A percentile compares a stretch with the other conserved stretches of the same genome.
These are phyloP conservation scores for Hafferia zeledoni DNA, from an alignment of 2,797 vertebrate genomes.

Conservation along the genomic window DNA sequence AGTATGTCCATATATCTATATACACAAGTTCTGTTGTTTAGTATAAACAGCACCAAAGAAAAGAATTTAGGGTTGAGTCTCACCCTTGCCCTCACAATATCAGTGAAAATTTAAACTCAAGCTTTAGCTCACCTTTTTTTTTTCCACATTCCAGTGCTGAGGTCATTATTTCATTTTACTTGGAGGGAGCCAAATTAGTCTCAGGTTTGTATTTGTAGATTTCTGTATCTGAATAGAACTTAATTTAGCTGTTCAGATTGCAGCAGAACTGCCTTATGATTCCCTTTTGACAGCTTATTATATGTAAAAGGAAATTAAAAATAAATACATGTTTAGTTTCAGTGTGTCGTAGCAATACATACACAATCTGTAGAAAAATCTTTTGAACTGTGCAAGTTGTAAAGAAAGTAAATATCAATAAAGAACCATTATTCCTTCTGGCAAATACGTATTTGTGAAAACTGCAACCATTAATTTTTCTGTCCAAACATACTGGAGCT, in stretches of 20 bases:
- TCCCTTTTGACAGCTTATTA: background rate
- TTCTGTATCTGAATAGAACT: background rate
- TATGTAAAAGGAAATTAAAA: constrained; percentile 38
- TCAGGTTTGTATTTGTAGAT: background rate
- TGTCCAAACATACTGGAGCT: background rate
- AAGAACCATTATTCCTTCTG: background rate
- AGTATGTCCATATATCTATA: background rate
- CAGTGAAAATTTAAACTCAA: background rate
- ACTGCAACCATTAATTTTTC: constrained; percentile 1
- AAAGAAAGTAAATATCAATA: constrained; percentile 1
- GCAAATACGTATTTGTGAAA: background rate
- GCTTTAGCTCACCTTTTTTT: background rate
- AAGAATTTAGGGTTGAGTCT: background rate
- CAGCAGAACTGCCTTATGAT: background rate
- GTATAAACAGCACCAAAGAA: background rate
- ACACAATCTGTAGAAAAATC: background rate
- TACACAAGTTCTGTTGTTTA: background rate
- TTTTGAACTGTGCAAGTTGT: background rate
- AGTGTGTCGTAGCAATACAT: constrained; percentile 5
- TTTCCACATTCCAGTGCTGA: background rate
- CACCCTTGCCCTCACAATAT: background rate
- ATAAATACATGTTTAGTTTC: constrained; percentile 37
- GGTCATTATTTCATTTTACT: background rate
- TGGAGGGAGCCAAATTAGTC: background rate
- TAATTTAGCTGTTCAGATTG: background rate